Base-by-base conservation (phyloP, 2,113 vertebrate species). In the Eulemur rufifrons region DNA sequence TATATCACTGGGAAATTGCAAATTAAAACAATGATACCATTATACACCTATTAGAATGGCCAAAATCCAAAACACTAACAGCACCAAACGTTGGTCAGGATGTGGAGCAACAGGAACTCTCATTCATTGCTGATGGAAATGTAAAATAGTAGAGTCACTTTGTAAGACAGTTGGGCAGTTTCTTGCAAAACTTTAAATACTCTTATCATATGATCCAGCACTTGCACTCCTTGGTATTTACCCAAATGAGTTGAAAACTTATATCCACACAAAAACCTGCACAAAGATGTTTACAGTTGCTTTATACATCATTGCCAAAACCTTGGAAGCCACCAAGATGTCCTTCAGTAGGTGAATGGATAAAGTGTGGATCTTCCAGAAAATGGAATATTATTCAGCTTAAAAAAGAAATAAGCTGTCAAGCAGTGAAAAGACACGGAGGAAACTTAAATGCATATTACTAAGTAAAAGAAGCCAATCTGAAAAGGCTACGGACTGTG, bases 211-310 rank as follows among this genome's bases (percentile, higher is more conserved):
- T 6, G 27, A 63, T 32, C 47, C 50, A 89, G 68, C 42, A 87
- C n/a, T 71, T 25, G 8, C 8, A 12, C 6, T 66, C 25, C 71
- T 95, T 69, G 47, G 56, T 92, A 78, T 69, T 92, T 90, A 91
- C 59, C 66, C 77, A 92, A 92, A 89, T 68, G 63, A 96, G 61
- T 5, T 39, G 20, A 96, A 96, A 84, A 81, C 50, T 71, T 77
- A 45, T 18, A 52, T 74, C 20, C 17, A 61, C 45, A 87, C 25
- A 85, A 89, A 92, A 90, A 54, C 45, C 21, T 61, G 56, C 45
- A 68, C 20, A 68, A 18, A 50, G 92, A 73, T 77, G 47, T 71
- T 73, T 66, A 64, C 4, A 61, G 84, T 9, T 92, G 56, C 21
- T 89, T 94, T 59, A 34, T 37, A 80, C 59, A 77, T 76, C 86